phyloP scores from a whole-genome alignment of 1,140 invertebrate species.

The Listronotus oregonensis region DNA sequence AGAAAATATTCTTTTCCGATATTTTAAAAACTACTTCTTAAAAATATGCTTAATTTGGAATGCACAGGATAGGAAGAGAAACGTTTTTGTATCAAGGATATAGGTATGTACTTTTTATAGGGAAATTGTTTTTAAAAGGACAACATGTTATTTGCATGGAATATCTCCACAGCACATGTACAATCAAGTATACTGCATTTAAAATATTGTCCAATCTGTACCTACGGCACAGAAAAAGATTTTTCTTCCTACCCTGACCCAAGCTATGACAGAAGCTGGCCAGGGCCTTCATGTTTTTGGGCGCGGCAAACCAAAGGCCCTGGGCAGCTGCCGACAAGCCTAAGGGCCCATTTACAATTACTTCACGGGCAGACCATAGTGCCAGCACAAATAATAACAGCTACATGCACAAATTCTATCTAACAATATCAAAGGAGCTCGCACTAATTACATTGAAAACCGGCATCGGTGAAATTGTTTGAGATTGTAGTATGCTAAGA shows the following conservation, averaged over 20 bases:
- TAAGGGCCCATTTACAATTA: slow-evolving; percentile 48
- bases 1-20: no score
- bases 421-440: slow-evolving; percentile 2
- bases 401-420: slow-evolving; percentile 21
- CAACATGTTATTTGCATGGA: neutral
- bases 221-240: neutral
- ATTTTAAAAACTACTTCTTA: neutral
- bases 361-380: slow-evolving; percentile 29
- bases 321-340: slow-evolving; percentile 52
- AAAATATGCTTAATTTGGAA: slow-evolving; percentile 10
- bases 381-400: slow-evolving; percentile 22
- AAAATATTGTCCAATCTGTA: neutral
- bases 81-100: neutral
- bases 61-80: slow-evolving; percentile 21
- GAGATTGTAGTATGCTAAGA: no score
- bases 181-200: neutral
- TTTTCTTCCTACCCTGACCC: slow-evolving; percentile 37
- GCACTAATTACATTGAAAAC: no score
- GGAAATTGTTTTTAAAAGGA: neutral
- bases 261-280: slow-evolving; percentile 44
- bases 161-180: neutral
- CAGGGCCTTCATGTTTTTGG: slow-evolving; percentile 53
- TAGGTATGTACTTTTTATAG: no score
- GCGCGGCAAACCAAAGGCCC: slow-evolving; percentile 56
- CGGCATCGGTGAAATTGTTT: no score